Conservation (phyloP, 2,797 vertebrate genomes). For the Fistularia commersonii region DNA sequence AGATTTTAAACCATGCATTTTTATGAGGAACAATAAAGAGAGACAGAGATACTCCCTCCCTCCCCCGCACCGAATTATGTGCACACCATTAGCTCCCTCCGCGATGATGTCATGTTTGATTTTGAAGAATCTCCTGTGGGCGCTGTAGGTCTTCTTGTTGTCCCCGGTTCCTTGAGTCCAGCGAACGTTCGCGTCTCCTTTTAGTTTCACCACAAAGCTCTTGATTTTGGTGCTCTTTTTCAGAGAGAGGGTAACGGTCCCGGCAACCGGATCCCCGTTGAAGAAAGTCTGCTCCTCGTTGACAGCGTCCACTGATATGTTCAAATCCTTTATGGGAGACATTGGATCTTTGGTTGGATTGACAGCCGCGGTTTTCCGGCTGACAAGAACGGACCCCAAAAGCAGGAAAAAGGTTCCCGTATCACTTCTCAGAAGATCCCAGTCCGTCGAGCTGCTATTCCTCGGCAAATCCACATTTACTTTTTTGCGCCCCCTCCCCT, state of each 20-base stretch:
- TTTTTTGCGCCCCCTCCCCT: too few species aligned
- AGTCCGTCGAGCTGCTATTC: too few species aligned
- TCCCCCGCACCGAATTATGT: too few species aligned
- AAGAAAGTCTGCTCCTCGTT: constrained; percentile 71
- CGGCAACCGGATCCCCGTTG: constrained; percentile 82
- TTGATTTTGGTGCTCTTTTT: constrained; percentile 79
- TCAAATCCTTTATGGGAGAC: constrained; percentile 36
- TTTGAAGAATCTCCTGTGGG: constrained; percentile 84
- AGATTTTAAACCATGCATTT: too few species aligned
- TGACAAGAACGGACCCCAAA: too few species aligned
- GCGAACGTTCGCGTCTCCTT: constrained; percentile 81
- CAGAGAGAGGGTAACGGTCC: constrained; percentile 79
- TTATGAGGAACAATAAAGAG: too few species aligned
- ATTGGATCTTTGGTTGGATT: constrained; percentile 11
- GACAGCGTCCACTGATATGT: constrained; percentile 13
- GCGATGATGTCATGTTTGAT: constrained; percentile 79
- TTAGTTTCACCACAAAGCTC: constrained; percentile 77
- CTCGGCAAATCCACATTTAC: too few species aligned
- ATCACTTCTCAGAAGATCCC: too few species aligned
- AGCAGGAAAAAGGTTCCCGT: too few species aligned
- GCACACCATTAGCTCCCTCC: constrained; percentile 74
- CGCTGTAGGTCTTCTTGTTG: constrained; percentile 58
- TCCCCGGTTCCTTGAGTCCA: constrained; percentile 75
- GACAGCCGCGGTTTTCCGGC: too few species aligned
- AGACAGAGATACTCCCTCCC: too few species aligned